Evolutionary conservation across 2,888 invertebrate genomes (phyloP).

Genomic region (Pammene fasciana): DNA sequence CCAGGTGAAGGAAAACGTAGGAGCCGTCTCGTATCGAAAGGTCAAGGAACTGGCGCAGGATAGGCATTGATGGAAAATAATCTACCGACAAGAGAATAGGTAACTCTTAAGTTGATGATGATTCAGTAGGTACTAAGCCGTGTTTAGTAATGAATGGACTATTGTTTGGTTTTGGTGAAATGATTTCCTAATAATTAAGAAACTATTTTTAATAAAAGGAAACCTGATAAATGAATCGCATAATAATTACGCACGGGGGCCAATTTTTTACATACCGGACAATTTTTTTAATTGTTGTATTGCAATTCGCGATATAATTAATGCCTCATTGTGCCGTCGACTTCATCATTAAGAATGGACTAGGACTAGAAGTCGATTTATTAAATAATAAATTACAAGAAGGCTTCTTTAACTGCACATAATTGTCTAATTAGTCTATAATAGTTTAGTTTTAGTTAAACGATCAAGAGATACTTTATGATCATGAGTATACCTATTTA

Average conservation of each 20-base stretch:
- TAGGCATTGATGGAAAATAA: too few species aligned
- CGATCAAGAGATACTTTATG: neutral
- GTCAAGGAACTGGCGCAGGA: too few species aligned
- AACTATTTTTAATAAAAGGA: too few species aligned
- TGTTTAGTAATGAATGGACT: too few species aligned
- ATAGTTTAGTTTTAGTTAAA: neutral
- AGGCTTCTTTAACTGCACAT: neutral
- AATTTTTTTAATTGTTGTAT: neutral
- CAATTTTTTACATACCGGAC: neutral
- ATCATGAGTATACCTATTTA: neutral
- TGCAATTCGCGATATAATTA: constrained; percentile 4
- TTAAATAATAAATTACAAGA: constrained; percentile 1
- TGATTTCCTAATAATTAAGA: too few species aligned
- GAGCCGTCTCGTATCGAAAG: too few species aligned
- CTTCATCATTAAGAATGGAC: constrained; percentile 11
- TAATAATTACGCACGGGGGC: too few species aligned
- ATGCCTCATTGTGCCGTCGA: constrained; percentile 10
- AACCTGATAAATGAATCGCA: neutral
- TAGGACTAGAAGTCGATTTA: constrained; percentile 1
- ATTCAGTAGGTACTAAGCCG: too few species aligned
- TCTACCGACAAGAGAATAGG: too few species aligned
- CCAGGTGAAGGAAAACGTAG: too few species aligned
- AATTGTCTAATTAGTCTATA: neutral
- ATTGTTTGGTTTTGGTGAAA: too few species aligned
- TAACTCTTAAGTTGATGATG: too few species aligned